Percentiles rank a stretch among this genome's conserved stretches.
These are phyloP conservation scores for Larimichthys crocea DNA, from an alignment of 2,113 vertebrate genomes.

Conservation along the genomic window DNA sequence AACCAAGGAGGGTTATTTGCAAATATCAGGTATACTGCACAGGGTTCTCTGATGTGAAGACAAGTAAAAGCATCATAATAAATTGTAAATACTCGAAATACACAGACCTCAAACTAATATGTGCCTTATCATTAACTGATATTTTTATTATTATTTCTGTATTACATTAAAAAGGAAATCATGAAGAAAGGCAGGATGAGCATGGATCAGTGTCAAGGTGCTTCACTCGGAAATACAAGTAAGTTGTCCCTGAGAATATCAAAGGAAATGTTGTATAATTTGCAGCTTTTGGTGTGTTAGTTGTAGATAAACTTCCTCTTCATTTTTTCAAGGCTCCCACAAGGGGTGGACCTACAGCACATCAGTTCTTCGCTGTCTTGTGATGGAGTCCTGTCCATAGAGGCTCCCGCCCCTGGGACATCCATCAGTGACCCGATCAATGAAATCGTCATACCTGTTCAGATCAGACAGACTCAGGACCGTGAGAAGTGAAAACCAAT, in stretches of 20 bases:
- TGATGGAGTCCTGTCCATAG: constrained; percentile 77
- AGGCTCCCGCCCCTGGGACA: constrained; percentile 61
- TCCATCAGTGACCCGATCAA: constrained; percentile 23
- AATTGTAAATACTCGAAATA: neutral
- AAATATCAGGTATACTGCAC: constrained; percentile 76
- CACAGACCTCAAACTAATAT: neutral
- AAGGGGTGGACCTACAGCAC: constrained; percentile 73
- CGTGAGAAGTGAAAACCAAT: constrained; percentile 40
- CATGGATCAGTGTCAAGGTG: constrained; percentile 78
- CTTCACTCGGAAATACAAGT: constrained; percentile 85
- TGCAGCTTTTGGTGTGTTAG: neutral
- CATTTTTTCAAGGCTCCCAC: constrained; percentile 71
- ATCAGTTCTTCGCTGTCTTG: constrained; percentile 77
- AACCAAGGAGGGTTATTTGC: constrained; percentile 80
- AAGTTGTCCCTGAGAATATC: constrained; percentile 33
- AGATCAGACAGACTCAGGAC: constrained; percentile 67
- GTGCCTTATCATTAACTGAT: neutral
- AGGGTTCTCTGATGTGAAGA: neutral
- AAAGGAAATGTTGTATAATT: neutral
- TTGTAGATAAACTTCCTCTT: neutral
- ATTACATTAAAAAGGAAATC: constrained; percentile 74
- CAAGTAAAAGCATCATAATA: neutral
- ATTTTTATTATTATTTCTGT: neutral
- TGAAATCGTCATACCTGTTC: constrained; percentile 78
- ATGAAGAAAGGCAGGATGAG: constrained; percentile 79